A percentile compares a stretch with the other conserved stretches of the same genome.
These are phyloP conservation scores for Psophia crepitans DNA, from an alignment of 2,113 vertebrate genomes.

Conservation along the genomic window DNA sequence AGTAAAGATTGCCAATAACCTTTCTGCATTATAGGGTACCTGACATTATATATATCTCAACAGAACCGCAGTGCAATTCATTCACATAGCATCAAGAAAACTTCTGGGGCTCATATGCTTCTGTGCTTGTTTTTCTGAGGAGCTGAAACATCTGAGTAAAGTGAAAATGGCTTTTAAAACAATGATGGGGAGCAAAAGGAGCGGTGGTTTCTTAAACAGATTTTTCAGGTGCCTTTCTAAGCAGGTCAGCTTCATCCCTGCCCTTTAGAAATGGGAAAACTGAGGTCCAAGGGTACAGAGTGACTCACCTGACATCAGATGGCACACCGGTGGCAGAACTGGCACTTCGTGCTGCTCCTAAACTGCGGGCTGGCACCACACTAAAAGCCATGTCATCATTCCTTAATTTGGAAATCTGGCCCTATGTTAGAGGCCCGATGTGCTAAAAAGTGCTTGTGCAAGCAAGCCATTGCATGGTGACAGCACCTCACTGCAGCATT, in stretches of 20 bases:
- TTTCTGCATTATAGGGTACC: background rate
- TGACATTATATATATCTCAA: background rate
- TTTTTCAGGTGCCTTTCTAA: background rate
- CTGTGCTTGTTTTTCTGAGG: background rate
- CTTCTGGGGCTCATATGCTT: background rate
- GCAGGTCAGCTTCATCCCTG: background rate
- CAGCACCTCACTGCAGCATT: background rate
- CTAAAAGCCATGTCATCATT: background rate
- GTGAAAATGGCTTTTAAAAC: background rate
- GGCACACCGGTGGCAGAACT: background rate
- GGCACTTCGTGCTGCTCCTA: background rate
- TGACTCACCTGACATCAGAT: fast-evolving
- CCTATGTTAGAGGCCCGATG: background rate
- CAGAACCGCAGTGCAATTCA: background rate
- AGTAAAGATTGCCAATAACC: background rate
- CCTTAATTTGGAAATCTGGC: background rate
- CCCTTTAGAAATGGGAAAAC: background rate
- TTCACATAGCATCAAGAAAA: background rate
- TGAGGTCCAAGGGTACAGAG: fast-evolving
- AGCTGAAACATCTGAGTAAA: background rate
- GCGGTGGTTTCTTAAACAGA: fast-evolving
- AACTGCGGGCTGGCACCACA: background rate
- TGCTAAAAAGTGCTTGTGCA: background rate
- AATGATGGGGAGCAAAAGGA: background rate
- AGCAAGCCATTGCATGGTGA: too few species aligned